A percentile compares a stretch with the other conserved stretches of the same genome.
phyloP scores from a whole-genome alignment of 2,888 invertebrate genomes.

The Pachymerium ferrugineum region DNA sequence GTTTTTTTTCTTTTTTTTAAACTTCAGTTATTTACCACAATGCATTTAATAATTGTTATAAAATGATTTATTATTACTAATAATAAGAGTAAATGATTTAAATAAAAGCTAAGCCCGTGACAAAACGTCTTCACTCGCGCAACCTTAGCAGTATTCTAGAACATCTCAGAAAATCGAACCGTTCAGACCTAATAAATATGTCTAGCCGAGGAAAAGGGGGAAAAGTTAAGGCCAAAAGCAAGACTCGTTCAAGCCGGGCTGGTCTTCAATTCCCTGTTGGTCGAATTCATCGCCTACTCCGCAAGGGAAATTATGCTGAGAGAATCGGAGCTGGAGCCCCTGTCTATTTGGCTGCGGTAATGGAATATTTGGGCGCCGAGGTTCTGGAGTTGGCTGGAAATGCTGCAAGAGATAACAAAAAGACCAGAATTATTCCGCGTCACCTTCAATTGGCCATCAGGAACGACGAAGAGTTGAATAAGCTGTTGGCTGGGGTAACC shows the following conservation, averaged over 20 bases:
- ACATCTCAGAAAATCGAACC: no score
- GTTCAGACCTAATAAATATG: no score
- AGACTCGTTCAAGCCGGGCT: slow-evolving; percentile 49
- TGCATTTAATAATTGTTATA: no score
- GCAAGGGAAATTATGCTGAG: slow-evolving; percentile 51
- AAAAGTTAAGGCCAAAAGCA: slow-evolving; percentile 51
- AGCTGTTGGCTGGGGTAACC: slow-evolving; percentile 67
- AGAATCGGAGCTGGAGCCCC: slow-evolving; percentile 46
- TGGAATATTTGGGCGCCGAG: slow-evolving; percentile 62
- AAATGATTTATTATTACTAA: no score
- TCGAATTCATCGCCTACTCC: slow-evolving; percentile 43
- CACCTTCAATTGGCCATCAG: slow-evolving; percentile 73
- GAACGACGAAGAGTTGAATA: slow-evolving; percentile 76
- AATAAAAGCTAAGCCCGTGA: no score
- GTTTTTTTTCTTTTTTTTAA: no score
- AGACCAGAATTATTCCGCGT: slow-evolving; percentile 66
- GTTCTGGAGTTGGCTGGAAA: slow-evolving; percentile 60
- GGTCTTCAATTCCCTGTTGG: slow-evolving; percentile 44
- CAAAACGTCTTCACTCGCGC: no score
- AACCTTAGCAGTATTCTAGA: no score
- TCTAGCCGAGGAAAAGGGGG: slow-evolving; percentile 51
- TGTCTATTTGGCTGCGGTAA: slow-evolving; percentile 48
- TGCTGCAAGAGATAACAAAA: slow-evolving; percentile 62
- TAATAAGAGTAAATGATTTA: no score
- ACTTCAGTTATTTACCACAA: no score